Conservation (phyloP, 2,797 vertebrate genomes). For the Adelosebastes latens region DNA sequence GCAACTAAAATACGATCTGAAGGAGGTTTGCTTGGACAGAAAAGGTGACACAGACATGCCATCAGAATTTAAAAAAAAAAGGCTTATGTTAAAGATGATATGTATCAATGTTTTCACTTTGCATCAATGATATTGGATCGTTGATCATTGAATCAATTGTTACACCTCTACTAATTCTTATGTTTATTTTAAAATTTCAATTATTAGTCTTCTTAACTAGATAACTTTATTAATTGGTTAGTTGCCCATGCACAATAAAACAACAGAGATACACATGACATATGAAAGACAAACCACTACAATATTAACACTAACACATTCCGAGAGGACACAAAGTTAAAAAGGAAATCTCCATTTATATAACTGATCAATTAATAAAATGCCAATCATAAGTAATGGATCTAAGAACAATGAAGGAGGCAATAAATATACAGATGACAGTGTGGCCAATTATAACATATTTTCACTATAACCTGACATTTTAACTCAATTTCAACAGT, state of each 20-base stretch:
- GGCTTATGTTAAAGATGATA: too few species aligned
- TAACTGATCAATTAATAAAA: not conserved
- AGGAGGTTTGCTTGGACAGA: too few species aligned
- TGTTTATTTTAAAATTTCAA: not conserved
- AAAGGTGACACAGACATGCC: too few species aligned
- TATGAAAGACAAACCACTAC: not conserved
- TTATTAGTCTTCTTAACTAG: not conserved
- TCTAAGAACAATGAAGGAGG: too few species aligned
- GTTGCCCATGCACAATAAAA: not conserved
- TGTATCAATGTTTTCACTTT: too few species aligned
- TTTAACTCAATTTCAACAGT: not conserved
- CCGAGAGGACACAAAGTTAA: not conserved
- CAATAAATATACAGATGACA: not conserved
- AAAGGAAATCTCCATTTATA: not conserved
- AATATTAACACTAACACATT: not conserved
- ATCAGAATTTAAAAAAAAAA: accelerated
- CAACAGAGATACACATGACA: not conserved
- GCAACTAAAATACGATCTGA: too few species aligned
- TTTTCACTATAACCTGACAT: not conserved
- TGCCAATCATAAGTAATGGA: not conserved
- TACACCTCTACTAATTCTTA: too few species aligned
- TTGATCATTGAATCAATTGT: too few species aligned
- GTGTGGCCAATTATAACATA: not conserved
- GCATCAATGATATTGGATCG: too few species aligned
- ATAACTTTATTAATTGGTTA: not conserved